Evolutionary conservation across 2,888 invertebrate genomes (phyloP).

Genomic region (Hesperia comma): DNA sequence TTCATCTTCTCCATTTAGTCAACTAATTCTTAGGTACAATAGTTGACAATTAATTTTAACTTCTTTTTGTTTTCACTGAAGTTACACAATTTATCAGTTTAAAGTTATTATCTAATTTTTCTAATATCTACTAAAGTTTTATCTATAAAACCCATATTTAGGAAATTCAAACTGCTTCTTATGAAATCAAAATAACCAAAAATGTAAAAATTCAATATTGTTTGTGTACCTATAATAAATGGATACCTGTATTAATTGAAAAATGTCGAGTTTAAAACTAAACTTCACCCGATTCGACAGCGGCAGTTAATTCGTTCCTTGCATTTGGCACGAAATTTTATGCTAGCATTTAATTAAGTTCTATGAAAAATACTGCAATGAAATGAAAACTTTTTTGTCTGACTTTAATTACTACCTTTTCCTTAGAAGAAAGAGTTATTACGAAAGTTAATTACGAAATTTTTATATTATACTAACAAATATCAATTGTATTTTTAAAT

Average conservation of each 20-base stretch:
- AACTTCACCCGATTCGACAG: slow-evolving; percentile 46
- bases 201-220: too few species aligned
- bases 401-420: slow-evolving; percentile 14
- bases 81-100: neutral
- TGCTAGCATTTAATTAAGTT: slow-evolving; percentile 70
- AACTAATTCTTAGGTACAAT: too few species aligned
- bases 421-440: slow-evolving; percentile 11
- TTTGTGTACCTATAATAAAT: neutral
- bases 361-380: slow-evolving; percentile 62
- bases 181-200: too few species aligned
- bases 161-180: neutral
- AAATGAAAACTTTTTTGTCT: slow-evolving; percentile 44
- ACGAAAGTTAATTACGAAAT: slow-evolving; percentile 4
- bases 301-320: slow-evolving; percentile 49
- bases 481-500: neutral
- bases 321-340: slow-evolving; percentile 75
- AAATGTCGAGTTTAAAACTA: slow-evolving; percentile 15
- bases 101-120: neutral
- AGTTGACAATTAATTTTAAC: too few species aligned
- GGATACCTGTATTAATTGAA: slow-evolving; percentile 3
- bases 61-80: too few species aligned
- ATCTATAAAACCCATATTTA: neutral
- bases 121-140: too few species aligned
- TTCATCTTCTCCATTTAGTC: too few species aligned
- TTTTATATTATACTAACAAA: slow-evolving; percentile 2